Percentiles rank a stretch among this genome's conserved stretches.
These are phyloP conservation scores for Carduelis carduelis DNA, from an alignment of 2,797 vertebrate genomes.

Conservation along the genomic window DNA sequence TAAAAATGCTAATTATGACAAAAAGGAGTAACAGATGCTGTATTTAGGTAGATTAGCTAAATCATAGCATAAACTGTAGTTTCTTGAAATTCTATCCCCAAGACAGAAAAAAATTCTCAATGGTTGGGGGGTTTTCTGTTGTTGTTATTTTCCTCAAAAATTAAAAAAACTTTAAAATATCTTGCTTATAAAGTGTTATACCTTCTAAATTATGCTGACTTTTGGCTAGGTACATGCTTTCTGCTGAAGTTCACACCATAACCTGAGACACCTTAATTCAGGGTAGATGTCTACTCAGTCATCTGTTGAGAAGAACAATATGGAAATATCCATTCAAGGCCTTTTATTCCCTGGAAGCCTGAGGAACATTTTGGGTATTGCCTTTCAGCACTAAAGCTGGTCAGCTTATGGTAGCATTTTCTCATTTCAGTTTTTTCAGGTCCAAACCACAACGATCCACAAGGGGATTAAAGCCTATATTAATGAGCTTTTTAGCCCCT, in stretches of 20 bases:
- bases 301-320: not conserved
- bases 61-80: slow-evolving; percentile 6
- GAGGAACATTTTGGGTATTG: slow-evolving; percentile 1
- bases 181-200: slow-evolving; percentile 13
- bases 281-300: not conserved
- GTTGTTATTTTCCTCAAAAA: not conserved
- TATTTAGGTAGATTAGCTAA: slow-evolving; percentile 51
- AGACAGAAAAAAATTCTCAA: slow-evolving; percentile 40
- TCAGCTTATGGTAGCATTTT: slow-evolving; percentile 65
- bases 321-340: not conserved
- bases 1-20: slow-evolving; percentile 40
- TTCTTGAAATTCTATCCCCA: slow-evolving; percentile 35
- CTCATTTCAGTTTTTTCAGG: slow-evolving; percentile 53
- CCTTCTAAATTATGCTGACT: slow-evolving; percentile 20
- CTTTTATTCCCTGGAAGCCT: not conserved
- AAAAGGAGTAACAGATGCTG: slow-evolving; percentile 62
- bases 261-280: not conserved
- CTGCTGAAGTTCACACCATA: not conserved
- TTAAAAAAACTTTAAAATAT: slow-evolving; percentile 30
- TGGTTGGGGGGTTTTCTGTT: not conserved
- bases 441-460: slow-evolving; percentile 59
- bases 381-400: slow-evolving; percentile 56
- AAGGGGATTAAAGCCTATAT: slow-evolving; percentile 53
- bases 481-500: slow-evolving; percentile 63
- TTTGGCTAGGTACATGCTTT: not conserved